Evolutionary conservation across 2,888 invertebrate species (phyloP).

Genomic region (Glaucopsyche alexis): DNA sequence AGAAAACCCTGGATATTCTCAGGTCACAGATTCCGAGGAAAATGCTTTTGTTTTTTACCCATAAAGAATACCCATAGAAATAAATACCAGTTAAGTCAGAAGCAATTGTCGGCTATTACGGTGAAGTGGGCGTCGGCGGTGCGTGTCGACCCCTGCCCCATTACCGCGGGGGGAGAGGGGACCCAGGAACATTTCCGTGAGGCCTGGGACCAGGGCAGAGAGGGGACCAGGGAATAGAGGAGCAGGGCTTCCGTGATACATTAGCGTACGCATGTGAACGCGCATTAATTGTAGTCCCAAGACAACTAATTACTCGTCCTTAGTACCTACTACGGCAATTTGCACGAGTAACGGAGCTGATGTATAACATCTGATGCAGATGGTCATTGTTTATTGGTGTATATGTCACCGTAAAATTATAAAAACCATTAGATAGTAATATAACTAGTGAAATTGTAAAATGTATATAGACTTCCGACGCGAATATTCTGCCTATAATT

Average conservation of each 20-base stretch:
- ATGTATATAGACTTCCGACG: too few species aligned
- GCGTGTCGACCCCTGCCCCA: constrained; percentile 22
- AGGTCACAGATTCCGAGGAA: neutral
- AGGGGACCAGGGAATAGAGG: neutral
- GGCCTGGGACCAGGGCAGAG: neutral
- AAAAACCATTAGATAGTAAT: too few species aligned
- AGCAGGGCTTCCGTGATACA: constrained; percentile 4
- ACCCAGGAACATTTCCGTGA: neutral
- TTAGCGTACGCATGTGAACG: constrained; percentile 2
- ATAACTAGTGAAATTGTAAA: too few species aligned
- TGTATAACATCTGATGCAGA: neutral
- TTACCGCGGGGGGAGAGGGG: neutral
- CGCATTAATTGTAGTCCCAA: constrained; percentile 10
- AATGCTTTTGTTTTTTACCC: constrained; percentile 2
- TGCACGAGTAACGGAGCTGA: neutral
- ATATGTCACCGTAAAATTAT: too few species aligned
- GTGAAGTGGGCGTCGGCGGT: constrained; percentile 21
- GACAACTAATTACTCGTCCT: neutral
- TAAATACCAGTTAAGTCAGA: constrained; percentile 17
- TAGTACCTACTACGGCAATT: neutral
- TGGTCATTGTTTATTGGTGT: neutral
- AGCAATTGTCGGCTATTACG: constrained; percentile 25
- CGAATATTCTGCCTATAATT: too few species aligned
- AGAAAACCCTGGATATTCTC: neutral
- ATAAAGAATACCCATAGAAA: constrained; percentile 7